phyloP scores from a whole-genome alignment of 2,888 invertebrate genomes.

The Phrixothrix hirtus region DNA sequence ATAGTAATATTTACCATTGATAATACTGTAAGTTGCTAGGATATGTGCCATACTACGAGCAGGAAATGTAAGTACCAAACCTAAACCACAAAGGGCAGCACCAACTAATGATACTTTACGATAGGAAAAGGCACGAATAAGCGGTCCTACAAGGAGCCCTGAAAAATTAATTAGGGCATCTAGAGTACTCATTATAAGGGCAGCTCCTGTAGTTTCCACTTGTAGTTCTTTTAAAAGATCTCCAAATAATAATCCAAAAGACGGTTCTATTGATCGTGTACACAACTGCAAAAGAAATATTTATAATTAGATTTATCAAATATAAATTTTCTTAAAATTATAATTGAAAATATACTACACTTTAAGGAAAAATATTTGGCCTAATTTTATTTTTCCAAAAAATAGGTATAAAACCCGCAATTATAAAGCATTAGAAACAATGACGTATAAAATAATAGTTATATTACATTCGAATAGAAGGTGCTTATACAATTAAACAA shows the following conservation, averaged over 20 bases:
- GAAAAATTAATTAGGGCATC: constrained; percentile 80
- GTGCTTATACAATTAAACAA: no score
- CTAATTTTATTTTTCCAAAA: no score
- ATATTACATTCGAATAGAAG: no score
- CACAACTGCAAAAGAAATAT: constrained; percentile 68
- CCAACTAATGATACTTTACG: constrained; percentile 72
- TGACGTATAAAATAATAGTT: no score
- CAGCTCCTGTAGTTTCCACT: constrained; percentile 76
- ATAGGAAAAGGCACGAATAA: constrained; percentile 74
- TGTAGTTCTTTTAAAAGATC: constrained; percentile 69
- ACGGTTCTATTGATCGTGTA: constrained; percentile 78
- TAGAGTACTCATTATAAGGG: constrained; percentile 74
- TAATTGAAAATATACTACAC: no score
- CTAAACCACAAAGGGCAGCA: constrained; percentile 67
- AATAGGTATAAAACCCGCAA: no score
- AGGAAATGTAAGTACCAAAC: constrained; percentile 69
- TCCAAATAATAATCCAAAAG: constrained; percentile 78
- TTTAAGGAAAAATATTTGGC: no score
- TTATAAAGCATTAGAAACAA: no score
- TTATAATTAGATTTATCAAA: neutral
- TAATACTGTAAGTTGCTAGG: constrained; percentile 72
- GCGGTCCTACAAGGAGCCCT: constrained; percentile 75
- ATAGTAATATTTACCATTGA: constrained; percentile 64
- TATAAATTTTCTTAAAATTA: no score
- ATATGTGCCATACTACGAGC: constrained; percentile 74